Conservation (phyloP, 2,113 vertebrate genomes). For the Castor canadensis region DNA sequence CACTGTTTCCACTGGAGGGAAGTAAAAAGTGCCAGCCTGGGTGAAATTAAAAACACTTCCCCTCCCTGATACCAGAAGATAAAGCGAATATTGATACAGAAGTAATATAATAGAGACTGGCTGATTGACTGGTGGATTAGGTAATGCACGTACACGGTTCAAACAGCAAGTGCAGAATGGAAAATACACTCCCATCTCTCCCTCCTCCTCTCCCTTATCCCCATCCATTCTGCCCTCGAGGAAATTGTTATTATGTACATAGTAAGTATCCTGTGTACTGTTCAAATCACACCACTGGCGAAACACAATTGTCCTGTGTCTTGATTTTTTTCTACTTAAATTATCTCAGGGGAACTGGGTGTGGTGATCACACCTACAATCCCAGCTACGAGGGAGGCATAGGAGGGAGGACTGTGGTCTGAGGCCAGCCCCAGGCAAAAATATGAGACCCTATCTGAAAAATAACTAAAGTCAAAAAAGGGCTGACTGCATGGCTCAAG, state of each 20-base stretch:
- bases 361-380: too few relatives aligned
- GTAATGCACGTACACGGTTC: not conserved
- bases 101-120: not conserved
- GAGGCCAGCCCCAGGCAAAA: too few relatives aligned
- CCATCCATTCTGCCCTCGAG: not conserved
- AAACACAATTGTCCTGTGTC: not conserved
- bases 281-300: not conserved
- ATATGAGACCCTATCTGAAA: too few relatives aligned
- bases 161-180: not conserved
- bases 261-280: not conserved
- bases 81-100: slow-evolving; percentile 5
- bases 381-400: too few relatives aligned
- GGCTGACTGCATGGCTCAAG: too few relatives aligned
- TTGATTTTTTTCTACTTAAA: not conserved
- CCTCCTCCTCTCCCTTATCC: not conserved
- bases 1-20: slow-evolving; percentile 52
- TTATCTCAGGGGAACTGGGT: not conserved
- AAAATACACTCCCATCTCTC: not conserved
- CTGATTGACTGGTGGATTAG: not conserved
- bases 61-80: not conserved
- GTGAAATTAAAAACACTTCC: not conserved
- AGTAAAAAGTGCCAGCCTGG: not conserved
- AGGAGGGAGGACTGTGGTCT: too few relatives aligned
- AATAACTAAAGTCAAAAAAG: too few relatives aligned
- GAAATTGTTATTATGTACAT: not conserved